Evolutionary conservation across 2,888 invertebrate genomes (phyloP).

Genomic region (Anodontia alba): DNA sequence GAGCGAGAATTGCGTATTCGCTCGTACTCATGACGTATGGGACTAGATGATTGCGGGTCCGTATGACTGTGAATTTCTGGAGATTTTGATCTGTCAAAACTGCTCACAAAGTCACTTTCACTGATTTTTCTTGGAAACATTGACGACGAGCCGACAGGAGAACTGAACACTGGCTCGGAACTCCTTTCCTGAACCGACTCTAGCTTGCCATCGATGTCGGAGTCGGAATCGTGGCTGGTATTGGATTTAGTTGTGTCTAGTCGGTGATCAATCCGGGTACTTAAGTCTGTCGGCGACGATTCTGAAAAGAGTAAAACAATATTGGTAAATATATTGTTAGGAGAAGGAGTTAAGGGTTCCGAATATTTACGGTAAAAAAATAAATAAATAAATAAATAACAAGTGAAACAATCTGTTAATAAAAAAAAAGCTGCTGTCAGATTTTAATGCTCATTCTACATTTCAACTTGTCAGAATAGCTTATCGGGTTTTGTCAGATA

Average conservation of each 20-base stretch:
- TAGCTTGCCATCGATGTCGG: conserved; percentile 45
- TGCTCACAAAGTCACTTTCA: conserved; percentile 64
- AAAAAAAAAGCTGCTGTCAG: too few species aligned
- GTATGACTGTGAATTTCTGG: conserved; percentile 62
- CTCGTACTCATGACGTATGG: conserved; percentile 44
- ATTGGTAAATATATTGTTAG: neutral
- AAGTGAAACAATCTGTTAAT: too few species aligned
- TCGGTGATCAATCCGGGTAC: conserved; percentile 52
- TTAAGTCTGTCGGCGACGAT: conserved; percentile 54
- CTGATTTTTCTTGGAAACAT: conserved; percentile 60
- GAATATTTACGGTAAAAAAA: neutral
- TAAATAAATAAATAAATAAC: neutral
- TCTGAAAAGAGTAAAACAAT: conserved; percentile 42
- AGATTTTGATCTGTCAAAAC: conserved; percentile 62
- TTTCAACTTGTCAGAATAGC: too few species aligned
- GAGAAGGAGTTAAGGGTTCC: neutral
- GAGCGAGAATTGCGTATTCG: conserved; percentile 17
- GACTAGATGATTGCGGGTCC: conserved; percentile 55
- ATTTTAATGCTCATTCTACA: too few species aligned
- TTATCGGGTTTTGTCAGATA: too few species aligned
- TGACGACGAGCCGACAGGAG: conserved; percentile 51
- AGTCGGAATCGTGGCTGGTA: conserved; percentile 60
- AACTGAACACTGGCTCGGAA: conserved; percentile 45
- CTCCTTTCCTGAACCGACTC: conserved; percentile 22
- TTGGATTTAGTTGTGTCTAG: conserved; percentile 60